Conservation (phyloP, 2,797 vertebrate genomes). For the Geotrypetes seraphini region DNA sequence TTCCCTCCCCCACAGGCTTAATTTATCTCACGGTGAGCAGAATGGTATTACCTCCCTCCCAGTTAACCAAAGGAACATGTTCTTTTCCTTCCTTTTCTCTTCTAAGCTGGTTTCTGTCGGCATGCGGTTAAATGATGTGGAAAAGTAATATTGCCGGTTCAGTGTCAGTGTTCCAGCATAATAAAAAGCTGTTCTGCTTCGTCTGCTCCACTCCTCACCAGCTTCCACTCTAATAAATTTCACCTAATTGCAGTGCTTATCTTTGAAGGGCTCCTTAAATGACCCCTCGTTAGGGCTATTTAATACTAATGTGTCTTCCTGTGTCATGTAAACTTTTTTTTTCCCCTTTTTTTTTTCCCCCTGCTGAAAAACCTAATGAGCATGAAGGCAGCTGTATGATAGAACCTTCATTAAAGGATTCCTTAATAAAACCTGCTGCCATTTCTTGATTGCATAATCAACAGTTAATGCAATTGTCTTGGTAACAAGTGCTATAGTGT, state of each 20-base stretch:
- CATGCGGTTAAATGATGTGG: constrained; percentile 7
- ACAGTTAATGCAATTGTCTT: constrained; percentile 64
- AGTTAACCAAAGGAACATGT: neutral
- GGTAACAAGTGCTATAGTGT: constrained; percentile 46
- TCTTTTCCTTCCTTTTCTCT: neutral
- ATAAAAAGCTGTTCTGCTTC: constrained; percentile 15
- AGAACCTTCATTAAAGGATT: constrained; percentile 43
- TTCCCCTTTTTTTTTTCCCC: too few relatives aligned
- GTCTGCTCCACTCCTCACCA: constrained; percentile 2
- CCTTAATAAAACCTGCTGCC: constrained; percentile 45
- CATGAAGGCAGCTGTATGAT: constrained; percentile 19
- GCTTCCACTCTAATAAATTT: constrained; percentile 18
- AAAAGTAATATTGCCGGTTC: constrained; percentile 14
- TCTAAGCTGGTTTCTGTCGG: constrained; percentile 1
- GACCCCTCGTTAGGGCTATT: constrained; percentile 40
- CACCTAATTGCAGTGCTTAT: constrained; percentile 34
- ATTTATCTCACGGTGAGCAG: neutral
- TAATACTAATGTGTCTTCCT: constrained; percentile 34
- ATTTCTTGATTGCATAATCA: constrained; percentile 58
- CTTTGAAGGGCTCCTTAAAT: constrained; percentile 33
- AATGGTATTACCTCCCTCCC: neutral
- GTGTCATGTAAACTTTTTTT: constrained; percentile 24
- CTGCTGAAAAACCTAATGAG: constrained; percentile 19
- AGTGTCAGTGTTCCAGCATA: neutral
- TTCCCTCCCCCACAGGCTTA: neutral